phyloP scores from a whole-genome alignment of 2,797 vertebrate genomes.

The Vipera latastei region DNA sequence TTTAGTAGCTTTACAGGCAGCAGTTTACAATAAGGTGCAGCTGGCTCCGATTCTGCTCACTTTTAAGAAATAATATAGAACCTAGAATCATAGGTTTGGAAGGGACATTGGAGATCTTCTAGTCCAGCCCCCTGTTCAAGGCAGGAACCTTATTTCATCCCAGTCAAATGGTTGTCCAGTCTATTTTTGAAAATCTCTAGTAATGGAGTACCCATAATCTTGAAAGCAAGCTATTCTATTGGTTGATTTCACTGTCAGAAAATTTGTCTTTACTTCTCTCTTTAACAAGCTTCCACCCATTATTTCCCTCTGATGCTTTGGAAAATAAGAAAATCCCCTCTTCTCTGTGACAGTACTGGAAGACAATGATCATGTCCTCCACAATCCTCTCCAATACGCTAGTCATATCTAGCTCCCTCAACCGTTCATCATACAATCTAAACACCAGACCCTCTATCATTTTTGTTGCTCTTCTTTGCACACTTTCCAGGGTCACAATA shows the following conservation, averaged over 20 bases:
- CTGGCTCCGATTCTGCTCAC: neutral
- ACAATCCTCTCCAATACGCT: neutral
- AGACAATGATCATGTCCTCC: neutral
- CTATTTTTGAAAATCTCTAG: neutral
- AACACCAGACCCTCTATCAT: neutral
- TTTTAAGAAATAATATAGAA: neutral
- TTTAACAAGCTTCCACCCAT: neutral
- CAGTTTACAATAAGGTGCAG: neutral
- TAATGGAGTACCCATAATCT: neutral
- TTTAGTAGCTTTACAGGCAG: neutral
- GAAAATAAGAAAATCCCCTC: neutral
- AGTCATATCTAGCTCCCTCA: neutral
- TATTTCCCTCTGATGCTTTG: neutral
- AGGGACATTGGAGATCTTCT: neutral
- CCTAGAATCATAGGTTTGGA: neutral
- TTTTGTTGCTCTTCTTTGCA: neutral
- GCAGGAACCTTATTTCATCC: neutral
- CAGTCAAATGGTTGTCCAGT: neutral
- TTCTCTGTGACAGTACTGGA: neutral
- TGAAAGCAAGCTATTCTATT: neutral
- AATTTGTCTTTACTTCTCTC: neutral
- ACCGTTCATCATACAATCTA: neutral
- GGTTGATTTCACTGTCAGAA: neutral
- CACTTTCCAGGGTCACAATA: neutral
- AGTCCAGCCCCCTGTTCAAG: neutral